These are phyloP conservation scores for Sylvia borin DNA, from an alignment of 2,797 vertebrate species.

Conservation along the genomic window DNA sequence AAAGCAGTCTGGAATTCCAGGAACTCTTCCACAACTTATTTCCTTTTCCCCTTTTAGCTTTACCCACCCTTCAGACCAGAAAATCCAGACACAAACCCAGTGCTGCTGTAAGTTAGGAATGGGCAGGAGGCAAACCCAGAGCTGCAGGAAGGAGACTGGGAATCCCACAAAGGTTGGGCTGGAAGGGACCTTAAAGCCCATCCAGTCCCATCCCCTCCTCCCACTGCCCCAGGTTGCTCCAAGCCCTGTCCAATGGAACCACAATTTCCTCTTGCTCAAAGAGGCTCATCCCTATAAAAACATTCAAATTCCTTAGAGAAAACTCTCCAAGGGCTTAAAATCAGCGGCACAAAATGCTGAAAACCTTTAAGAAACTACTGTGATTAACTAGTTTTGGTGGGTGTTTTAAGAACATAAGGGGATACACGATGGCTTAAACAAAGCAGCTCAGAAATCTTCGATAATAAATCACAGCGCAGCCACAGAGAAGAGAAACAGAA, in stretches of 20 bases:
- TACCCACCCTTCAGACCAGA: not conserved
- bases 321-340: not conserved
- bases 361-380: not conserved
- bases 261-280: not conserved
- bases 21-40: accelerated
- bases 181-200: not conserved
- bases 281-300: not conserved
- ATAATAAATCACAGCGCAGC: not conserved
- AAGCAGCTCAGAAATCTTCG: not conserved
- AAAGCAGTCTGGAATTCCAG: not conserved
- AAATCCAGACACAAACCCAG: not conserved
- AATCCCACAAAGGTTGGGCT: not conserved
- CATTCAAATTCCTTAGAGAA: not conserved
- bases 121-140: not conserved
- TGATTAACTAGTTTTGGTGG: not conserved
- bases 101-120: accelerated
- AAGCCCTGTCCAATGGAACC: not conserved
- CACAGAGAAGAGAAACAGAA: not conserved
- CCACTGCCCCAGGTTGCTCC: not conserved
- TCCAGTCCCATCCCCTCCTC: accelerated
- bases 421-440: not conserved
- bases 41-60: not conserved
- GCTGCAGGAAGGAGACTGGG: accelerated
- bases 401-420: not conserved
- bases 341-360: not conserved